phyloP scores from a whole-genome alignment of 2,113 vertebrate species.

The Polypterus senegalus region DNA sequence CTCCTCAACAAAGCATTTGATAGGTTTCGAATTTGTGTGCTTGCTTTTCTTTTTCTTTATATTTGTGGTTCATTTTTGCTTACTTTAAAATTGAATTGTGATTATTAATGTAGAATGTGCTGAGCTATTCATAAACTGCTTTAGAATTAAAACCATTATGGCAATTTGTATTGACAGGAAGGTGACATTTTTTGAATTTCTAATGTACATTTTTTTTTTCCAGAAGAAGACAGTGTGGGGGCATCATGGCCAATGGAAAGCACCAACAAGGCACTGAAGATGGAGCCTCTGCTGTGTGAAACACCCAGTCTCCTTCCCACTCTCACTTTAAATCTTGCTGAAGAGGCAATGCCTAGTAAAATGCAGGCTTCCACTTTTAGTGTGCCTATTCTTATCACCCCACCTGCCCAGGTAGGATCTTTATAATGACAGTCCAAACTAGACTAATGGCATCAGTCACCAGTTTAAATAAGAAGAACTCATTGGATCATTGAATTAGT shows the following conservation, averaged over 20 bases:
- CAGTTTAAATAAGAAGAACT: too few relatives aligned
- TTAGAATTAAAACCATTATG: too few relatives aligned
- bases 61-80: too few relatives aligned
- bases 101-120: too few relatives aligned
- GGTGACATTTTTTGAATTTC: slow-evolving; percentile 1
- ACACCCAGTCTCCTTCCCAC: slow-evolving; percentile 65
- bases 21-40: too few relatives aligned
- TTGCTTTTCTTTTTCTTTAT: too few relatives aligned
- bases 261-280: slow-evolving; percentile 49
- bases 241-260: slow-evolving; percentile 66
- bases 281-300: slow-evolving; percentile 62
- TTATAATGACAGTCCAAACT: too few relatives aligned
- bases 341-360: slow-evolving; percentile 25
- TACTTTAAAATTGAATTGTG: too few relatives aligned
- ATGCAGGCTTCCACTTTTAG: slow-evolving; percentile 28
- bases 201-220: slow-evolving; percentile 18
- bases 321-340: slow-evolving; percentile 55
- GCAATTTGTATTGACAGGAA: background rate
- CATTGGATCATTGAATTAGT: too few relatives aligned
- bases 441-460: too few relatives aligned
- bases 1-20: too few relatives aligned
- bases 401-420: slow-evolving; percentile 13
- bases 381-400: slow-evolving; percentile 15
- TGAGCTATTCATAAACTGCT: too few relatives aligned
- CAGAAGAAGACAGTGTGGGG: slow-evolving; percentile 59